Conservation (phyloP, 2,797 vertebrate species). For the Tiaroga cobitis region DNA sequence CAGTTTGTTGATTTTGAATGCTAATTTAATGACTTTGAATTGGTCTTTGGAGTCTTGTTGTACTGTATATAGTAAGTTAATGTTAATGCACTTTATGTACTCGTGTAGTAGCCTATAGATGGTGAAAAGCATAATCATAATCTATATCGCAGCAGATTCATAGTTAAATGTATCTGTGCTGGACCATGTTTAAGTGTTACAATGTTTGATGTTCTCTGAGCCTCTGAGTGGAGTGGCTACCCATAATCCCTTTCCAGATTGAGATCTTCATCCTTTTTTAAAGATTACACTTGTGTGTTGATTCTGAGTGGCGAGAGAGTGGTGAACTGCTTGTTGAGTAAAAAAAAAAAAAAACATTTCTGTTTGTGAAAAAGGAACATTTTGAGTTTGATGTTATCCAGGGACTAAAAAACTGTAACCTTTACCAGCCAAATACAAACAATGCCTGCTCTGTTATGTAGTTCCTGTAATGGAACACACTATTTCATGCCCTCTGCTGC, state of each 20-base stretch:
- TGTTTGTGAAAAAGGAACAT: not conserved
- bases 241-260: constrained; percentile 10
- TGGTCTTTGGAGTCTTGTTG: not conserved
- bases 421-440: not conserved
- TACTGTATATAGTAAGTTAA: too few species aligned
- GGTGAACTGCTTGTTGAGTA: not conserved
- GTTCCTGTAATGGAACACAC: not conserved
- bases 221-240: not conserved
- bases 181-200: not conserved
- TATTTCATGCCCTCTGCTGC: not conserved
- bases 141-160: not conserved
- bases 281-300: not conserved
- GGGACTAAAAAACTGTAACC: not conserved
- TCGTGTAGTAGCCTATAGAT: not conserved
- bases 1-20: not conserved
- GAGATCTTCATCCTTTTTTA: constrained; percentile 8
- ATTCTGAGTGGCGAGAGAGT: not conserved
- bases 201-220: not conserved
- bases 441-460: not conserved
- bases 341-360: not conserved
- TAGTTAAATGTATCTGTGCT: not conserved
- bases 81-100: not conserved
- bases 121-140: not conserved
- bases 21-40: not conserved
- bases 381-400: not conserved